Evolutionary conservation across 1,140 invertebrate genomes (phyloP).

Genomic region (Neodiprion lecontei): DNA sequence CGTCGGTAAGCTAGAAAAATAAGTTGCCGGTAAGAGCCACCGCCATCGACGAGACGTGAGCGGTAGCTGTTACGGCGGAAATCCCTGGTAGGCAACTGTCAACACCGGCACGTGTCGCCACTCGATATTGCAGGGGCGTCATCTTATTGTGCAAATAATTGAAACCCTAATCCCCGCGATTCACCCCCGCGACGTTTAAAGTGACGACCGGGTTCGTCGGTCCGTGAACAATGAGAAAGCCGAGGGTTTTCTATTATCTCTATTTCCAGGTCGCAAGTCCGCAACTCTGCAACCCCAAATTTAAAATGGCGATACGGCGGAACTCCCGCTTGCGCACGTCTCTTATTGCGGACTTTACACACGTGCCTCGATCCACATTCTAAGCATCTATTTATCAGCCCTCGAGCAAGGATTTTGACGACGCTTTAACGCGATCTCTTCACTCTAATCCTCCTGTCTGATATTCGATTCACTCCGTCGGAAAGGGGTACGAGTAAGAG

Average conservation of each 20-base stretch:
- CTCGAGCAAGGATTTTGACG: too few species aligned
- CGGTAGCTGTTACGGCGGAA: slow-evolving; percentile 22
- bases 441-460: too few species aligned
- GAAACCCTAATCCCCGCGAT: slow-evolving; percentile 57
- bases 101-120: slow-evolving; percentile 55
- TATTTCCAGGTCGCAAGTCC: slow-evolving; percentile 1
- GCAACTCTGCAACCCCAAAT: background rate
- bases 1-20: slow-evolving; percentile 44
- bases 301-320: too few species aligned
- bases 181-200: slow-evolving; percentile 34
- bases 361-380: too few species aligned
- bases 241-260: slow-evolving; percentile 23
- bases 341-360: too few species aligned
- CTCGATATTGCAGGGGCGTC: slow-evolving; percentile 45
- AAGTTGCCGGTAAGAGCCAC: slow-evolving; percentile 36
- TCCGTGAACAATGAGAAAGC: slow-evolving; percentile 41
- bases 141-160: slow-evolving; percentile 58
- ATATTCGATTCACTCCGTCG: too few species aligned
- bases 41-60: slow-evolving; percentile 2
- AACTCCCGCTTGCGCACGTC: too few species aligned
- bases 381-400: too few species aligned
- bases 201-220: slow-evolving; percentile 53
- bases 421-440: too few species aligned
- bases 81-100: slow-evolving; percentile 36
- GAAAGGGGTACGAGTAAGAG: too few species aligned